Base-by-base conservation (phyloP, 2,888 invertebrate genomes). In the Endotricha flammealis region DNA sequence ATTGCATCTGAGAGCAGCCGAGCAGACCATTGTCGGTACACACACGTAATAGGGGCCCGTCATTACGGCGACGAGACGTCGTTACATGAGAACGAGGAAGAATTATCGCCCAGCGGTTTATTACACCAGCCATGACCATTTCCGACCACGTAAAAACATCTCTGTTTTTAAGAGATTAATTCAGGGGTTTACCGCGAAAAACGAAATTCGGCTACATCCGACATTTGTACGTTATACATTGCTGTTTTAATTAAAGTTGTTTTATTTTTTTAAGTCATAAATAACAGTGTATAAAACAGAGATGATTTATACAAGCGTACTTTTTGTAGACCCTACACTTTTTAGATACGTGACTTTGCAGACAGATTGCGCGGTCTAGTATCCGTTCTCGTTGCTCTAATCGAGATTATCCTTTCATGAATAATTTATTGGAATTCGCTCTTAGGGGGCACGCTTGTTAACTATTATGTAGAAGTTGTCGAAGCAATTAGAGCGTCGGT, bases 331-430 rank as follows among this genome's bases (percentile, higher is more conserved):
- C n/a, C n/a, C n/a, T n/a, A n/a, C n/a, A n/a, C n/a, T n/a, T n/a
- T n/a, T n/a, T n/a, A n/a, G n/a, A n/a, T 20, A 20, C 20, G 20
- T 20, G 20, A 20, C 20, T 20, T 20, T 8, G 20, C 20, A 6
- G 20, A 38, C 44, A 49, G 42, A 48, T 46, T 35, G 36, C 32
- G 35, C 33, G 27, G 47, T 38, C 44, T 20, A 20, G 20, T 8
- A 20, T 20, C 20, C n/a, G 20, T 8, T 20, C 8, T 20, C n/a
- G 20, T 20, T 20, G 52, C 47, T 58, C 56, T 52, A 65, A 68
- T 64, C 64, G 59, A 56, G 65, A 65, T 70, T 62, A 68, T 66
- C 58, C 54, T 56, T 59, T 68, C 64, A 75, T 74, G 74, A 74
- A 74, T 76, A 69, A 72, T 75, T 64, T 66, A 74, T 69, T 46